Evolutionary conservation across 2,797 vertebrate species (phyloP).

Genomic region (Channa striata): DNA sequence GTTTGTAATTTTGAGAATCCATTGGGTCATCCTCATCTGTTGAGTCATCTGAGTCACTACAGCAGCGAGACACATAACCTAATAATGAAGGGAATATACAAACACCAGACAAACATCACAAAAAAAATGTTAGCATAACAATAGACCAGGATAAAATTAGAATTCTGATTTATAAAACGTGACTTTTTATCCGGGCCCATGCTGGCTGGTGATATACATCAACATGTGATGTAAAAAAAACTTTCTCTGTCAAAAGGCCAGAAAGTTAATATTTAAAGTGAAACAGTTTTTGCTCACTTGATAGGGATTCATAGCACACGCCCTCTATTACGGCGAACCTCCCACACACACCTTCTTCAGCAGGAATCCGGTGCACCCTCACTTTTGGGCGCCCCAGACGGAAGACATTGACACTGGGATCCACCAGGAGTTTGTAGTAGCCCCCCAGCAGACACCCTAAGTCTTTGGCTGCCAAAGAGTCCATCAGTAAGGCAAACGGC

Average conservation of each 20-base stretch:
- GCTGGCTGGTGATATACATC: conserved; percentile 68
- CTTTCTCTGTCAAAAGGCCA: conserved; percentile 64
- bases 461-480: conserved; percentile 95
- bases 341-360: conserved; percentile 93
- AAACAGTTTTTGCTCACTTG: conserved; percentile 85
- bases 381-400: conserved; percentile 89
- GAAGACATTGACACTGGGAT: conserved; percentile 89
- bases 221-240: conserved; percentile 52
- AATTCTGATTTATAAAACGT: conserved; percentile 6
- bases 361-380: conserved; percentile 89
- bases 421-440: conserved; percentile 93
- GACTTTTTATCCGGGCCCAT: conserved; percentile 62
- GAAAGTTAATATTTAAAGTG: conserved; percentile 71
- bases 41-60: conserved; percentile 95
- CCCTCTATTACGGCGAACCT: conserved; percentile 82
- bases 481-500: conserved; percentile 95
- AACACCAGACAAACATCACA: conserved; percentile 37
- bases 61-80: conserved; percentile 95
- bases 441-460: conserved; percentile 94
- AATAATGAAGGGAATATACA: neutral
- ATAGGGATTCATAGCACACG: conserved; percentile 86
- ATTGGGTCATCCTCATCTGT: conserved; percentile 88
- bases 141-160: neutral
- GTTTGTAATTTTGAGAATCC: conserved; percentile 81
- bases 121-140: conserved; percentile 32